A percentile compares a stretch with the other conserved stretches of the same genome.
These are phyloP conservation scores for Limnephilus auricula DNA, from an alignment of 2,888 invertebrate genomes.

Conservation along the genomic window DNA sequence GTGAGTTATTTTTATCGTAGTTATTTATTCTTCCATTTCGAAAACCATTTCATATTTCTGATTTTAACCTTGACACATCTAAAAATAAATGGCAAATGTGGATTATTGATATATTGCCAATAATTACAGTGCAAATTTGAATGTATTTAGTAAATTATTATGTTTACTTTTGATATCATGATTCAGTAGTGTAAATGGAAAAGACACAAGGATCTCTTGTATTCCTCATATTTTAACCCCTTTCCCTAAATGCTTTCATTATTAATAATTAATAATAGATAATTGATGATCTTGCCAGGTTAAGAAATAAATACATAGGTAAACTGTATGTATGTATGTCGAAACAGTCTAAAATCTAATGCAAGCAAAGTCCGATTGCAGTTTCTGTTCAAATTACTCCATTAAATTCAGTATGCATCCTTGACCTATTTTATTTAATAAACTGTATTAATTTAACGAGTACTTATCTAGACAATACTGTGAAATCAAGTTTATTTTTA, in stretches of 20 bases:
- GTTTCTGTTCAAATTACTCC: background rate
- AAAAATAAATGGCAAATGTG: conserved; percentile 3
- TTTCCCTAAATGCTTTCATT: background rate
- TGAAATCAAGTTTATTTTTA: background rate
- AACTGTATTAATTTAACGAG: background rate
- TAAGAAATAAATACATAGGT: background rate
- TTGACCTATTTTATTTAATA: background rate
- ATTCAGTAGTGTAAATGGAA: background rate
- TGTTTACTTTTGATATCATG: too few relatives aligned
- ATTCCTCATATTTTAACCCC: background rate
- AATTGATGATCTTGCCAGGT: background rate
- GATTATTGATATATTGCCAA: conserved; percentile 8
- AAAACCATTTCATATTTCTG: background rate
- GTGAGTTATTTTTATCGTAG: conserved; percentile 70
- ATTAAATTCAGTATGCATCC: background rate
- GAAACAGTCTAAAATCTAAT: background rate
- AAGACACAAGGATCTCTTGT: background rate
- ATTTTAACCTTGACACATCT: background rate
- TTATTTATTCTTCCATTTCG: background rate
- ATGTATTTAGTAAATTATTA: background rate
- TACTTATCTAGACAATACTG: background rate
- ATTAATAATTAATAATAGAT: background rate
- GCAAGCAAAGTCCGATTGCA: too few relatives aligned
- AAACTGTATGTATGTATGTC: background rate
- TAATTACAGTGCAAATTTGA: background rate